These are phyloP conservation scores for Tyto alba DNA, from an alignment of 2,113 vertebrate genomes.

Conservation along the genomic window DNA sequence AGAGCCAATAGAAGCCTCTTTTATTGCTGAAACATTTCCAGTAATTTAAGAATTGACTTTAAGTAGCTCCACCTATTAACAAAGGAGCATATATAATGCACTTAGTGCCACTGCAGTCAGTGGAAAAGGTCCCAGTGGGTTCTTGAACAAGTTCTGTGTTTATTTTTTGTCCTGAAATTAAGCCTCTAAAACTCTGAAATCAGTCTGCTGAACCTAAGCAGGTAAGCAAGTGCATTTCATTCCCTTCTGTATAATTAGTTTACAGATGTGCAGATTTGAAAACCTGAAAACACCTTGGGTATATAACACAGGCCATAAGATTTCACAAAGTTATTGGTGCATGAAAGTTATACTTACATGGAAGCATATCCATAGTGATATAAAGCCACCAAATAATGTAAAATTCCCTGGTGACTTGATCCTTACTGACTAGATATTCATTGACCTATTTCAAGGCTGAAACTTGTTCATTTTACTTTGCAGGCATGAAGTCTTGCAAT, in stretches of 20 bases:
- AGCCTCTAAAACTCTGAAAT: slow-evolving; percentile 7
- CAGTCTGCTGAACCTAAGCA: background rate
- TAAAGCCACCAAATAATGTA: background rate
- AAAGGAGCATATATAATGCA: background rate
- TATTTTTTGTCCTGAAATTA: slow-evolving; percentile 17
- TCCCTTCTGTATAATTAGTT: slow-evolving; percentile 21
- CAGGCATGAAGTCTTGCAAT: background rate
- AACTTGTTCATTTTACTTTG: background rate
- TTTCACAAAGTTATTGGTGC: background rate
- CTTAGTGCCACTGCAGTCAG: background rate
- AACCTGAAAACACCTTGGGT: background rate
- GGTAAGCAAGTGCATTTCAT: background rate
- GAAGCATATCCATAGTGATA: background rate
- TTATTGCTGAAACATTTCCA: background rate
- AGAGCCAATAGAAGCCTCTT: background rate
- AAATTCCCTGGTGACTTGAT: background rate
- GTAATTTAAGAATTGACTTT: slow-evolving; percentile 17
- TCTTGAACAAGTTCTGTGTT: background rate
- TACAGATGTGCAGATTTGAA: slow-evolving; percentile 16
- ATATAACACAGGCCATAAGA: background rate
- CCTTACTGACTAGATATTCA: background rate
- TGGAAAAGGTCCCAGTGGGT: background rate
- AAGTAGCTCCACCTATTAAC: background rate
- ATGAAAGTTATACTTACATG: background rate
- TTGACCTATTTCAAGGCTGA: slow-evolving; percentile 10